Base-by-base conservation (phyloP, 2,888 invertebrate species). In the Ormia ochracea region DNA sequence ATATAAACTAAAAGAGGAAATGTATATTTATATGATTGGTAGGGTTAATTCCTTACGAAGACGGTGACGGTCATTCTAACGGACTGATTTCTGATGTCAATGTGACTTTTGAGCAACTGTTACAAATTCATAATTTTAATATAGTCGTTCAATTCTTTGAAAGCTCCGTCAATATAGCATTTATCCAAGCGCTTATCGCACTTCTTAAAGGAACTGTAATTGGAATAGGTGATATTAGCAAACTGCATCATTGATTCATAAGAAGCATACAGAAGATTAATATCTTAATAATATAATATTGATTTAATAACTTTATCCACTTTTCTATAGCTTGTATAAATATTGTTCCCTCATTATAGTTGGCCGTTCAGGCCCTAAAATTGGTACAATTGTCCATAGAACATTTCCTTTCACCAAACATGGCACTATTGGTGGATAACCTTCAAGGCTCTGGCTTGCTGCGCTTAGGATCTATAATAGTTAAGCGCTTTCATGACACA, bases 331-430 rank as follows among this genome's bases (percentile, higher is more conserved):
- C 17, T 17, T n/a, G 3, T 9, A 21, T 9, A 36, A 6, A 23
- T 26, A 5, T 6, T 10, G 26, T 23, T 9, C 4, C 38, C 58
- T 56, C 48, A 76, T 61, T 91, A 9, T 88, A 95, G 95, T 91
- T 94, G 65, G 91, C 93, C 14, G 93, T 95, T 1, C 92, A 94
- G 85, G 92, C 93, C 0, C 87, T 96, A 19, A 94, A 94, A 86
- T 90, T 95, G 9, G 92, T 94, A 61, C 92, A 93, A 80, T 87
- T 94, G 69, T 92, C 94, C 0, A 92, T 96, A 59, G 92, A 93
- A 83, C 94, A 94, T 87, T 95, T 95, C 85, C 91, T 95, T 85
- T 93, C 94, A 0, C 95, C 95, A 0, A 94, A 94, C 87, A 91
- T 96, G 84, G 95, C 94, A 0, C 87, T 96, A 26, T 89, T 96